A percentile compares a stretch with the other conserved stretches of the same genome.
phyloP scores from a whole-genome alignment of 1,140 invertebrate genomes.

The Pseudomyrmex gracilis region DNA sequence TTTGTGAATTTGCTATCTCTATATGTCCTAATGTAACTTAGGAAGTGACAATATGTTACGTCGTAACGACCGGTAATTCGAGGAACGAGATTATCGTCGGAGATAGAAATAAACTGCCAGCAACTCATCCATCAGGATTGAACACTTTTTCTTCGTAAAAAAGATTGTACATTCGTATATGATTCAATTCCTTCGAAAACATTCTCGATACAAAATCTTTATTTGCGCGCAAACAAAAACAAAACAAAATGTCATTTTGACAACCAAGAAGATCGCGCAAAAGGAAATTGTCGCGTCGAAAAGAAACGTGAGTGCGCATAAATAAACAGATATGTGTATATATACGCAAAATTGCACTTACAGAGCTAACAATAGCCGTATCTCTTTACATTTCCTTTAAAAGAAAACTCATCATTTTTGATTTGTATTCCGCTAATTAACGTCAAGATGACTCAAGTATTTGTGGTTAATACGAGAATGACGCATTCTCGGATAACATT shows the following conservation, averaged over 20 bases:
- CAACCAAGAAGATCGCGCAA: too few relatives aligned
- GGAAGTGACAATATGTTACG: conserved; percentile 90
- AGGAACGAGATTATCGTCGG: too few relatives aligned
- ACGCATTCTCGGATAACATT: background rate
- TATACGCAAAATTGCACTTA: background rate
- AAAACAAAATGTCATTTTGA: too few relatives aligned
- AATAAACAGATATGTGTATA: background rate
- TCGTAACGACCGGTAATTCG: too few relatives aligned
- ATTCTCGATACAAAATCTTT: too few relatives aligned
- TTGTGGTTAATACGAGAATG: background rate
- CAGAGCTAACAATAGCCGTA: background rate
- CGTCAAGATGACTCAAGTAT: background rate
- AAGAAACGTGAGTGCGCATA: background rate
- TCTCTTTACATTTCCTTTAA: background rate
- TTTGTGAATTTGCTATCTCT: conserved; percentile 96
- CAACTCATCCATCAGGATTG: too few relatives aligned
- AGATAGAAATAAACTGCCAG: too few relatives aligned
- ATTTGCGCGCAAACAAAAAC: too few relatives aligned
- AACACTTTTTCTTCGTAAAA: too few relatives aligned
- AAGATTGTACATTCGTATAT: too few relatives aligned
- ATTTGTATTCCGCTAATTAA: background rate
- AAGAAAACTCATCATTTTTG: background rate
- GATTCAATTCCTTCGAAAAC: too few relatives aligned
- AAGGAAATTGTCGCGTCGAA: too few relatives aligned
- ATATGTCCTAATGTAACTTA: conserved; percentile 93